Evolutionary conservation across 1,140 invertebrate species (phyloP).

Genomic region (Teleogryllus occipitalis): DNA sequence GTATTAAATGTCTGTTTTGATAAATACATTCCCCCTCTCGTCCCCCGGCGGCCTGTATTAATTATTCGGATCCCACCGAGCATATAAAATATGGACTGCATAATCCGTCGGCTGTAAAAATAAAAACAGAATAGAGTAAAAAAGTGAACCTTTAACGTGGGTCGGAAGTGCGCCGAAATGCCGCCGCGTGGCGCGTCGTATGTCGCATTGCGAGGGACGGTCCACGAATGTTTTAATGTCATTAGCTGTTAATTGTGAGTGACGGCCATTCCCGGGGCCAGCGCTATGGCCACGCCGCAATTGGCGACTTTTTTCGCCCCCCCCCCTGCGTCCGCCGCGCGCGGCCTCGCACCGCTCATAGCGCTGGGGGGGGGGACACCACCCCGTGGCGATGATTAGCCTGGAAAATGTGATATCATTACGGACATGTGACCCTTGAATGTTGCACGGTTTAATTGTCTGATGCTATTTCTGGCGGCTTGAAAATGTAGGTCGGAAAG

Average conservation of each 20-base stretch:
- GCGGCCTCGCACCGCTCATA: too few relatives aligned
- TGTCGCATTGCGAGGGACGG: too few relatives aligned
- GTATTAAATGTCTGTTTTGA: not conserved
- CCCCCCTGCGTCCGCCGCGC: too few relatives aligned
- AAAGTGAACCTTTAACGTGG: not conserved
- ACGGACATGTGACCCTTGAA: too few relatives aligned
- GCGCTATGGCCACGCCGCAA: not conserved
- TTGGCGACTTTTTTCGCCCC: not conserved
- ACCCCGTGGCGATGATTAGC: too few relatives aligned
- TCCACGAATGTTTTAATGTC: not conserved
- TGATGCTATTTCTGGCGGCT: too few relatives aligned
- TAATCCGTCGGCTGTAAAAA: not conserved
- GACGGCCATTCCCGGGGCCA: not conserved
- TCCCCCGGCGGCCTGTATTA: not conserved
- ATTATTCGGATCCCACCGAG: not conserved
- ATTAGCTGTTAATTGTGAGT: constrained; percentile 5
- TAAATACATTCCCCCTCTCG: not conserved
- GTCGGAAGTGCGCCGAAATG: not conserved
- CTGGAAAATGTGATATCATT: too few relatives aligned
- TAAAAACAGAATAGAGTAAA: not conserved
- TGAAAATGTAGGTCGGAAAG: too few relatives aligned
- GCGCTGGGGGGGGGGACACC: too few relatives aligned
- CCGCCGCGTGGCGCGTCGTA: too few relatives aligned
- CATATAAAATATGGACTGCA: not conserved
- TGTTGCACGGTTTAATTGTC: too few relatives aligned